Evolutionary conservation across 2,888 invertebrate genomes (phyloP), one percentile per base, ranked within the genome.

Genomic region (Drosophila longiperda): DNA sequence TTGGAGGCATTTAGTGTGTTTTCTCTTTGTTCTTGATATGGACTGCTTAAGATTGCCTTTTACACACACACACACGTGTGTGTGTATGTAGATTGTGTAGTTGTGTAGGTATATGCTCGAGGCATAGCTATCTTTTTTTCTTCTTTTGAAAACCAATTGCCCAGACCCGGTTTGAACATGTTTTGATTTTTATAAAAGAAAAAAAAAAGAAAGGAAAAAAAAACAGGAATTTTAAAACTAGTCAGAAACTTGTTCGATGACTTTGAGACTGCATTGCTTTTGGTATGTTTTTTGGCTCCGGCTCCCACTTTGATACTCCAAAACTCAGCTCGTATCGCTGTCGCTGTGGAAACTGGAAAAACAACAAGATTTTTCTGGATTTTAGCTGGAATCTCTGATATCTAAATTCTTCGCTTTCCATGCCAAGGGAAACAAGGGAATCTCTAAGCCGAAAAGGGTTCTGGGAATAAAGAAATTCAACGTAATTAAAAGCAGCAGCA

Each of bases 401-500:
- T 57, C 61, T 49, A 42, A 63, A 66, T 70, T 69, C 45, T 67
- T 62, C 45, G 70, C 53, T 38, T 69, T 60, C 38, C 26, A 33
- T 20, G 66, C 7, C 7, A 73, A 36, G 80, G 83, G 86, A 86
- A 88, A 66, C 64, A 29, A 6, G 29, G 29, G 29, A 29, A 29
- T 77, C 71, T 77, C 71, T 52, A 75, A 66, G 59, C 65, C 58
- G 49, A 75, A 75, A 83, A 77, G 74, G 81, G 82, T 87, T 87
- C 85, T 82, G 72, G 78, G 84, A 87, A 89, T 81, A 75, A 81
- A 80, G 84, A 87, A 83, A 84, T 87, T 80, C 62, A 71, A 66
- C 62, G 79, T 79, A 85, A 87, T 87, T 89, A 87, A 89, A 82
- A 80, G 78, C 29, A 32, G 6, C 40, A 78, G 78, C 75, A 69